Conservation (phyloP, 2,113 vertebrate genomes). For the Martes martes region DNA sequence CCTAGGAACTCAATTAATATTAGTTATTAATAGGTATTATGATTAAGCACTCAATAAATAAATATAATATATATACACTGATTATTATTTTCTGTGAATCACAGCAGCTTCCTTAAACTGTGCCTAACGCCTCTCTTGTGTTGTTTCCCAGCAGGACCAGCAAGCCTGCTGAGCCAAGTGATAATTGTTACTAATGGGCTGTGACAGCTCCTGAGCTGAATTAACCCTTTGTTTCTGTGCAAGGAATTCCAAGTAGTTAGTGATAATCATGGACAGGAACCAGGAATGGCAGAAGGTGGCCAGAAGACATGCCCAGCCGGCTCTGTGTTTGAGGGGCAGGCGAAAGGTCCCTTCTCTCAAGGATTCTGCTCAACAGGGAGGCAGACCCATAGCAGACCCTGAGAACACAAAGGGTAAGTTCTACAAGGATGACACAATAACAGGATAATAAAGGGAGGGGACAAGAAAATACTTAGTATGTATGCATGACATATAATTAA, state of each 20-base stretch:
- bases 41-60: not conserved
- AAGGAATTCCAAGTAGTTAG: not conserved
- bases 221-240: not conserved
- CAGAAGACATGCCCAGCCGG: not conserved
- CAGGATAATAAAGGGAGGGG: not conserved
- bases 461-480: not conserved
- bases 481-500: not conserved
- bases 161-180: not conserved
- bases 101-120: not conserved
- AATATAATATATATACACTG: not conserved
- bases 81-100: not conserved
- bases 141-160: not conserved
- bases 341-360: not conserved
- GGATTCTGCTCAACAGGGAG: not conserved
- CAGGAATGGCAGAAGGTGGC: not conserved
- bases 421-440: not conserved
- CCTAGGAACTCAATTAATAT: not conserved
- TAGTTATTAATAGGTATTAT: not conserved
- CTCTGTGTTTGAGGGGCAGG: not conserved
- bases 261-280: not conserved
- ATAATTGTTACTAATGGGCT: not conserved
- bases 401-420: not conserved
- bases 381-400: not conserved
- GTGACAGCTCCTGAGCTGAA: not conserved
- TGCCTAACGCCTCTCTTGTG: not conserved